Evolutionary conservation across 2,888 invertebrate species (phyloP), one percentile per base, ranked within the genome.

Genomic region (Villa cingulata): DNA sequence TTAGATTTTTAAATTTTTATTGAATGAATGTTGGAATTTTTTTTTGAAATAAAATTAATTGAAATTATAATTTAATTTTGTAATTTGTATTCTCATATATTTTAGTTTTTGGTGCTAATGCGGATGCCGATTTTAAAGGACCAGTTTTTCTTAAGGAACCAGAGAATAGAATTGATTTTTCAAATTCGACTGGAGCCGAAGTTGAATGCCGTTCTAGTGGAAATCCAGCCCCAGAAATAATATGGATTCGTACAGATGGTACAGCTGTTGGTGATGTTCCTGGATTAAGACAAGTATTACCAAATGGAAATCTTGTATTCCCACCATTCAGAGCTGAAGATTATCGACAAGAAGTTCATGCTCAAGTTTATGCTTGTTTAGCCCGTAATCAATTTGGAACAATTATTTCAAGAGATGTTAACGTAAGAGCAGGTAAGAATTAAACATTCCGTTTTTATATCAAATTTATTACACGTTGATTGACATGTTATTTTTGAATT

Each of bases 271-370:
- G 89, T 50, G 89, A 89, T 64, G 88, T 92, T 32, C 88, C 90
- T 55, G 91, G 86, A 58, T 71, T 90, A 49, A 74, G 87, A 70
- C 86, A 87, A 77, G 87, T 86, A 59, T 64, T 89, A 59, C 83
- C 89, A 48, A 92, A 94, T 70, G 92, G 94, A 62, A 91, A 92
- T 64, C 73, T 95, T 60, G 86, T 90, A 45, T 92, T 95, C 68
- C 90, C 90, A 51, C 91, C 94, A 34, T 95, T 95, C 78, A 81
- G 91, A 50, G 90, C 90, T 45, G 88, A 89, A 68, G 88, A 89
- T 66, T 94, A 92, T 64, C 79, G 88, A 40, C 90, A 92, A 70
- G 89, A 91, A 68, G 89, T 94, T 41, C 94, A 95, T 66, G 89
- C 91, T 52, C 90, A 91, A 71, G 85, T 89, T 52, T 94, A 95